Percentiles rank a stretch among this genome's conserved stretches.
Conservation (phyloP, 2,888 invertebrate genomes). For the Micoletzkya japonica region DNA sequence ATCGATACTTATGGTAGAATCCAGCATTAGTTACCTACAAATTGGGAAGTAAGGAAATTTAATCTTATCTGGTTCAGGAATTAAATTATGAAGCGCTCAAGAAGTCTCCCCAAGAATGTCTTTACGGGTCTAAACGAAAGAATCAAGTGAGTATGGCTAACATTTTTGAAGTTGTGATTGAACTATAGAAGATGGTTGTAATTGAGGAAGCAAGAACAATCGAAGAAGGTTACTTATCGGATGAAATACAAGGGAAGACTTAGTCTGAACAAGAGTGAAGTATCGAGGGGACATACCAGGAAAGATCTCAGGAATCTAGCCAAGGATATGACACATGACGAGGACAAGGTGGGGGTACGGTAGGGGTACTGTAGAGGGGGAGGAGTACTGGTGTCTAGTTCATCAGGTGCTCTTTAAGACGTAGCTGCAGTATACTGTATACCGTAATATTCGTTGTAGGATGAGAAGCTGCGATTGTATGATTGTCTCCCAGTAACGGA, state of each 20-base stretch:
- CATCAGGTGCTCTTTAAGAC: too few species aligned
- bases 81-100: slow-evolving; percentile 14
- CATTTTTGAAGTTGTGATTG: not conserved
- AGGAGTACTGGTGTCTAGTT: too few species aligned
- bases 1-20: too few species aligned
- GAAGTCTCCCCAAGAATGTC: not conserved
- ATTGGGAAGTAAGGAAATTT: too few species aligned
- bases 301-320: not conserved
- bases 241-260: slow-evolving; percentile 11
- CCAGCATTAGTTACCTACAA: too few species aligned
- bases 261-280: slow-evolving; percentile 18
- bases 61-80: too few species aligned
- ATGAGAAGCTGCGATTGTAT: not conserved
- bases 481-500: not conserved
- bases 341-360: not conserved
- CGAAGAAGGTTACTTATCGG: not conserved
- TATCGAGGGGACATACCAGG: not conserved
- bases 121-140: slow-evolving; percentile 1
- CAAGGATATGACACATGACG: slow-evolving; percentile 7
- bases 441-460: not conserved
- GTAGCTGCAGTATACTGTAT: not conserved
- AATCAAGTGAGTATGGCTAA: not conserved
- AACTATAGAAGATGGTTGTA: not conserved
- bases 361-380: not conserved
- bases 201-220: slow-evolving; percentile 10